A percentile compares a stretch with the other conserved stretches of the same genome.
Conservation (phyloP, 2,888 invertebrate genomes). For the Malachius bipustulatus region DNA sequence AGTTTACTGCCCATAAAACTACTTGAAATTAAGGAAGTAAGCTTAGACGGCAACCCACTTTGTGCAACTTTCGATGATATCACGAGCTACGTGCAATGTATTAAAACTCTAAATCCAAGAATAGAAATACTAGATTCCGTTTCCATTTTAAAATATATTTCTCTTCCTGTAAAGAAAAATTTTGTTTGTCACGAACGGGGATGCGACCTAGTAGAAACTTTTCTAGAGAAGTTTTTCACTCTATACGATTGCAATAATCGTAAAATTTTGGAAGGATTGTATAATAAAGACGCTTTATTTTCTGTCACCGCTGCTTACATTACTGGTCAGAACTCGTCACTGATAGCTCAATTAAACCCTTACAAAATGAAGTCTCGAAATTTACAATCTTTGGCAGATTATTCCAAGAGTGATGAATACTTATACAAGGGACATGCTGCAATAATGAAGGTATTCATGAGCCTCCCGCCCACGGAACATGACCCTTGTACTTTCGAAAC, state of each 20-base stretch:
- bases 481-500: slow-evolving; percentile 54
- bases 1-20: too few relatives aligned
- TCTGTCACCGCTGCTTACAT: slow-evolving; percentile 41
- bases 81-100: too few relatives aligned
- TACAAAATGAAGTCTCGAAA: slow-evolving; percentile 40
- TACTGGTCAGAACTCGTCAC: slow-evolving; percentile 26
- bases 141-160: too few relatives aligned
- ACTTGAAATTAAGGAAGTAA: too few relatives aligned
- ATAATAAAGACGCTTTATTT: slow-evolving; percentile 50
- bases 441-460: slow-evolving; percentile 39
- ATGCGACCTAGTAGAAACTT: slow-evolving; percentile 44
- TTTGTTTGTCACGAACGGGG: slow-evolving; percentile 41
- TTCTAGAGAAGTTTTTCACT: slow-evolving; percentile 53
- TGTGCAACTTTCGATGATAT: too few relatives aligned
- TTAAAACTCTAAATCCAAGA: too few relatives aligned
- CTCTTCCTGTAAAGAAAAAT: slow-evolving; percentile 38
- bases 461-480: slow-evolving; percentile 50
- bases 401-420: slow-evolving; percentile 26
- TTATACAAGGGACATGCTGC: slow-evolving; percentile 25
- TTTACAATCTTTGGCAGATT: slow-evolving; percentile 33
- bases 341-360: slow-evolving; percentile 29
- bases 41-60: too few relatives aligned
- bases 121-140: too few relatives aligned
- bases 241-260: slow-evolving; percentile 52
- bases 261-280: slow-evolving; percentile 43